Percentiles rank a stretch among this genome's conserved stretches.
phyloP scores from a whole-genome alignment of 2,113 vertebrate species.

The Tricholaema leucomelas region DNA sequence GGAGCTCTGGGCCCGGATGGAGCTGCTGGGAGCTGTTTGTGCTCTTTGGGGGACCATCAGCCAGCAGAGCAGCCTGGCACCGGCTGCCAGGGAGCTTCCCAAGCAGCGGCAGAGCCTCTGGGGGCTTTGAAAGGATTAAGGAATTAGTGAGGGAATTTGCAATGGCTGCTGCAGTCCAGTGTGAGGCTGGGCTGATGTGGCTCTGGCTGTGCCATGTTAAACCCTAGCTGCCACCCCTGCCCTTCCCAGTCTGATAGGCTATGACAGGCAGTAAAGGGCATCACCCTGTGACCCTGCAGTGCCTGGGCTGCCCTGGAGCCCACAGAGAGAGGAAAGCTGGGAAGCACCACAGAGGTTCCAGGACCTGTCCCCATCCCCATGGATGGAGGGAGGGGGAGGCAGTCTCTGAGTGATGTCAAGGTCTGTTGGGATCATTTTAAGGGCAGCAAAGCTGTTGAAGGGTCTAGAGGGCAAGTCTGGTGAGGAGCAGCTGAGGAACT shows the following conservation, averaged over 20 bases:
- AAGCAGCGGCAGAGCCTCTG: not conserved
- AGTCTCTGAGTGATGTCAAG: not conserved
- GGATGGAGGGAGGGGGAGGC: not conserved
- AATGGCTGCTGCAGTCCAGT: not conserved
- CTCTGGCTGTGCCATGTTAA: not conserved
- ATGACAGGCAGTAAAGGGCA: not conserved
- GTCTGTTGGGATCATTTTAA: not conserved
- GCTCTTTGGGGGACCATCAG: constrained; percentile 3
- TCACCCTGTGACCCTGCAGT: not conserved
- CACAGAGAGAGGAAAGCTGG: not conserved
- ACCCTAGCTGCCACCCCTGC: accelerated
- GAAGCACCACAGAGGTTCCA: accelerated
- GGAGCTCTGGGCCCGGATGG: not conserved
- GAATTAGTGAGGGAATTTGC: not conserved
- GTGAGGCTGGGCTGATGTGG: not conserved
- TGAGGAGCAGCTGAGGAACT: no score
- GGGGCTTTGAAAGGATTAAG: constrained; percentile 6
- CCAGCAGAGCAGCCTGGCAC: not conserved
- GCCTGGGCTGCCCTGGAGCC: not conserved
- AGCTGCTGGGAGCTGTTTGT: constrained; percentile 14
- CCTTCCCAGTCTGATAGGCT: not conserved
- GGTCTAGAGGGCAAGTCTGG: no score
- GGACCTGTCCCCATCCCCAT: not conserved
- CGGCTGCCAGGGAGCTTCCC: not conserved
- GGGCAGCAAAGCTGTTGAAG: no score